Evolutionary conservation across 2,113 vertebrate genomes (phyloP).

Genomic region (Triplophysa rosa): DNA sequence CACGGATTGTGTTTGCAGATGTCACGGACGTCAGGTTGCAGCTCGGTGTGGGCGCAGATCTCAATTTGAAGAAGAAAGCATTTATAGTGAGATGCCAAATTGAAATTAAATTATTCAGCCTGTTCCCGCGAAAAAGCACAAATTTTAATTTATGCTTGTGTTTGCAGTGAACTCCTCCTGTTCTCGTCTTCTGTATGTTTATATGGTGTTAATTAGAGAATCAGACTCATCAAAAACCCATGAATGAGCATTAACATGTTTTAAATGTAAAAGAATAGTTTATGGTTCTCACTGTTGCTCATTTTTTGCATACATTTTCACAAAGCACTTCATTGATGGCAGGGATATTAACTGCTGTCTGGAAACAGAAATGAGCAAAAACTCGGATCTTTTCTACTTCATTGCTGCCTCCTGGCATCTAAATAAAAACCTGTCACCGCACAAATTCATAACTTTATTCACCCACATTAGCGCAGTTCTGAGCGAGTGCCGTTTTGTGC

Average conservation of each 20-base stretch:
- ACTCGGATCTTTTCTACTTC: constrained; percentile 10
- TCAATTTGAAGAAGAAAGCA: constrained; percentile 65
- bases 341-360: constrained; percentile 19
- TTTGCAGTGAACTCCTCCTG: constrained; percentile 13
- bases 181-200: not conserved
- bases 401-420: constrained; percentile 22
- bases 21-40: constrained; percentile 70
- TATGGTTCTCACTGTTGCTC: not conserved
- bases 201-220: no score
- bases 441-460: constrained; percentile 32
- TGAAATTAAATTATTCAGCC: constrained; percentile 56
- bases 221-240: no score
- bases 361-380: constrained; percentile 16
- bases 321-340: not conserved
- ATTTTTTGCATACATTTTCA: not conserved
- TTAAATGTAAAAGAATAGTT: not conserved
- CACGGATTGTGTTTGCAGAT: constrained; percentile 66
- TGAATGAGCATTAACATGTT: no score
- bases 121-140: constrained; percentile 29
- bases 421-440: constrained; percentile 12
- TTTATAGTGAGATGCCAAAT: constrained; percentile 67
- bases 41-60: constrained; percentile 64
- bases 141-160: constrained; percentile 39
- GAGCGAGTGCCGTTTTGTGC: constrained; percentile 29
- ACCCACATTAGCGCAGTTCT: constrained; percentile 26